These are phyloP conservation scores for Drosophila insularis DNA, from an alignment of 1,140 invertebrate species.

Conservation along the genomic window DNA sequence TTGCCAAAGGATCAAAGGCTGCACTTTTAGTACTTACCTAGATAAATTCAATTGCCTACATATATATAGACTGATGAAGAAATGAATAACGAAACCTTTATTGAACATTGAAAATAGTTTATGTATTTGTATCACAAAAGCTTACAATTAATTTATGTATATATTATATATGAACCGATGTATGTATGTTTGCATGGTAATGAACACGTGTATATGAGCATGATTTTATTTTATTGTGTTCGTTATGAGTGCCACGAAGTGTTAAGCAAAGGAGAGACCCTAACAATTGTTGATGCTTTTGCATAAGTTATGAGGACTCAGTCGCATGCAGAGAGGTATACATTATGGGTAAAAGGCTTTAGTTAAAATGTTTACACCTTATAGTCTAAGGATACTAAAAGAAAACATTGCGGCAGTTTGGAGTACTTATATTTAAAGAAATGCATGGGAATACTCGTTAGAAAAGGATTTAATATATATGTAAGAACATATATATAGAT, in stretches of 20 bases:
- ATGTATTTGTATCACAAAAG: conserved; percentile 21
- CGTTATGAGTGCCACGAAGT: too few relatives aligned
- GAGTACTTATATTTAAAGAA: conserved; percentile 9
- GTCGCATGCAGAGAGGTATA: neutral
- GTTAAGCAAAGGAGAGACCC: neutral
- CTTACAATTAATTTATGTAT: conserved; percentile 13
- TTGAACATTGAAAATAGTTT: conserved; percentile 3
- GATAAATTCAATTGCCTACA: neutral
- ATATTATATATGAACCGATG: neutral
- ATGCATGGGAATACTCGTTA: conserved; percentile 9
- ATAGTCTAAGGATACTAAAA: neutral
- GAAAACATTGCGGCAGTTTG: neutral
- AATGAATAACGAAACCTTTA: neutral
- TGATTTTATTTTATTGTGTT: neutral
- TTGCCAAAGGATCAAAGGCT: too few relatives aligned
- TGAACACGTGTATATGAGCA: neutral
- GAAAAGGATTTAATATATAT: neutral
- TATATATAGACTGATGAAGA: neutral
- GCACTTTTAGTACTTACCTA: neutral
- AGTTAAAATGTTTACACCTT: neutral
- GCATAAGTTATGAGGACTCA: neutral
- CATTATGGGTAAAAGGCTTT: neutral
- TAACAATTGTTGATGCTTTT: neutral
- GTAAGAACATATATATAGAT: neutral
- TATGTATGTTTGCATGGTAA: neutral